A percentile compares a stretch with the other conserved stretches of the same genome.
Evolutionary conservation across 2,113 vertebrate species (phyloP).

Genomic region (Scolopax mira): DNA sequence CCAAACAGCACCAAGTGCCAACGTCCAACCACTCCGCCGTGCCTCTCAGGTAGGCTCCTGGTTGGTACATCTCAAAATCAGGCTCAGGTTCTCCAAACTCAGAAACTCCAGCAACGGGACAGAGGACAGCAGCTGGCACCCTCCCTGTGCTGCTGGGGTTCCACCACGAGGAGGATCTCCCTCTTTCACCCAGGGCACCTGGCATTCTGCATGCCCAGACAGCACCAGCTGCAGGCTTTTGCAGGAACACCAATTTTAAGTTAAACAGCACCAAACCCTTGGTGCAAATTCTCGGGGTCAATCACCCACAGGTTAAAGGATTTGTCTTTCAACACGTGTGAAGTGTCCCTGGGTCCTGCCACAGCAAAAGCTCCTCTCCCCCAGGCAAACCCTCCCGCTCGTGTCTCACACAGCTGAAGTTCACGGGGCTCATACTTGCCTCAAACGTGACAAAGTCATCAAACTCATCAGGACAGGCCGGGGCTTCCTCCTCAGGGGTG

Average conservation of each 20-base stretch:
- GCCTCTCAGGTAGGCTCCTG: neutral
- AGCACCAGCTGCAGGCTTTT: neutral
- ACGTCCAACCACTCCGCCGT: fast-evolving
- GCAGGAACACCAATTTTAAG: neutral
- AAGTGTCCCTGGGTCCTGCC: neutral
- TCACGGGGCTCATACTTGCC: constrained; percentile 71
- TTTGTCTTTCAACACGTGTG: fast-evolving
- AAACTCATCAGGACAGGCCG: constrained; percentile 86
- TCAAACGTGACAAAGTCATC: constrained; percentile 85
- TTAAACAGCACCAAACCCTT: neutral
- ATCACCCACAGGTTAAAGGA: neutral
- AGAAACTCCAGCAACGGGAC: neutral
- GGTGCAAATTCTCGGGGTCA: neutral
- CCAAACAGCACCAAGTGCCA: neutral
- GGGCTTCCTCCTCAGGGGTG: constrained; percentile 80
- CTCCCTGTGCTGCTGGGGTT: fast-evolving
- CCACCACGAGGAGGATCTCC: neutral
- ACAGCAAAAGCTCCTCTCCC: neutral
- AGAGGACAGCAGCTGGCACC: neutral
- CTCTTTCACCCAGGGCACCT: neutral
- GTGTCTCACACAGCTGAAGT: neutral
- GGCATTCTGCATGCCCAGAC: neutral
- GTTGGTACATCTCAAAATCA: neutral
- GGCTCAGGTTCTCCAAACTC: neutral
- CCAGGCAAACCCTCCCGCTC: neutral